Evolutionary conservation across 2,888 invertebrate genomes (phyloP), one percentile per base, ranked within the genome.

Genomic region (Meiosimyza platycephala): DNA sequence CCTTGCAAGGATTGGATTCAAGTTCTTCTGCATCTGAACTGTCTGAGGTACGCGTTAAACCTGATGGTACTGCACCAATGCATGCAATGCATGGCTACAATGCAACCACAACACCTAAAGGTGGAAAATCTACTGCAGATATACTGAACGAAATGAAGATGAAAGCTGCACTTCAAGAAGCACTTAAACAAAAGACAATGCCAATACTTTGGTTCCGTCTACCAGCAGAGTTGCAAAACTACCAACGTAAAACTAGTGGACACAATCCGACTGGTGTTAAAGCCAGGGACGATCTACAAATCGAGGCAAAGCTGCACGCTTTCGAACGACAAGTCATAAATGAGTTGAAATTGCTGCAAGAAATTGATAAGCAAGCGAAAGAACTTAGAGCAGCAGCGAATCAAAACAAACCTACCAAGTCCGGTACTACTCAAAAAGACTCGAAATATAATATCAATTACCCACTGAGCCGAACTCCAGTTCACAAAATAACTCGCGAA

Each of bases 131-230:
- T 15, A n/a, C 54, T 6, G 16, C 73, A 6, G 63, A 72, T 0
- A 76, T 78, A 28, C 33, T 79, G 72, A 75, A 77, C 0, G 79
- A 81, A 75, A 60, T 78, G 63, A 82, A 80, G 73, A 71, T 80
- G 5, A 77, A 78, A 12, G 69, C 82, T 0, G 74, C 80, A 0
- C 64, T 80, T 13, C 78, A 76, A 28, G 76, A 76, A 15, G 76
- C 79, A 28, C 51, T 76, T 7, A 75, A 72, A 3, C 77, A 78
- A 63, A 77, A 80, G 47, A 73, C 78, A 3, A 72, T 82, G 51
- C 84, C 84, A 0, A 71, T 84, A n/a, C 71, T 84, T 1, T 84
- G 85, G 85, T 84, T 85, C 75, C 82, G 80, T 15, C 62, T 81
- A 65, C 80, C 84, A 40, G 40, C 15, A 12, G 63, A 62, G 3